These are phyloP conservation scores for Nothura maculosa DNA, from an alignment of 2,797 vertebrate species.

Conservation along the genomic window DNA sequence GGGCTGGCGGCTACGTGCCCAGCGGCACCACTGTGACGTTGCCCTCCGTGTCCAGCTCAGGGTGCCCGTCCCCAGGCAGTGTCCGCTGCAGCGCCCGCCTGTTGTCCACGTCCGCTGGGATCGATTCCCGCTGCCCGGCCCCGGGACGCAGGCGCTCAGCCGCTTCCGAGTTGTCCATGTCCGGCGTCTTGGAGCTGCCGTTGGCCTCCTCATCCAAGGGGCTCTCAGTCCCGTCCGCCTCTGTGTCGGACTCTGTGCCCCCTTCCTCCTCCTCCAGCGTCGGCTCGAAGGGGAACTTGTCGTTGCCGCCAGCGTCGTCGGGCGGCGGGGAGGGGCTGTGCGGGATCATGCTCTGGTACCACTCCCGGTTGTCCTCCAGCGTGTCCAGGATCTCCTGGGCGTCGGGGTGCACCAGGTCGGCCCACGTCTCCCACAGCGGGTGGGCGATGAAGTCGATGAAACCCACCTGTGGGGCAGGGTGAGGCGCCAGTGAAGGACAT, in stretches of 20 bases:
- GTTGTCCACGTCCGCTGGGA: conserved; percentile 35
- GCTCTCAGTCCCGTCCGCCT: conserved; percentile 82
- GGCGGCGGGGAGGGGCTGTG: conserved; percentile 87
- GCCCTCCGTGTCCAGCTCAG: conserved; percentile 76
- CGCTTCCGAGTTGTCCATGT: conserved; percentile 53
- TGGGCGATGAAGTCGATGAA: conserved; percentile 96
- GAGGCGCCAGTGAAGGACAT: too few relatives aligned
- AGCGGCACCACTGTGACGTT: conserved; percentile 77
- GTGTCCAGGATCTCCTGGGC: conserved; percentile 94
- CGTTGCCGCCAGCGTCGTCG: conserved; percentile 38
- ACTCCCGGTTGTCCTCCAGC: conserved; percentile 93
- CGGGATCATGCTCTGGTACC: conserved; percentile 96
- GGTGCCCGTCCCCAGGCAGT: background rate
- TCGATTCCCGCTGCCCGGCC: background rate
- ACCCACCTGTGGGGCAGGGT: conserved; percentile 82
- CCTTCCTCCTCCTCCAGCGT: conserved; percentile 88
- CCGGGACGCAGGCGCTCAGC: conserved; percentile 57
- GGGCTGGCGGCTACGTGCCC: conserved; percentile 78
- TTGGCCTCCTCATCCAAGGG: conserved; percentile 83
- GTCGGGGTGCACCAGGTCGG: conserved; percentile 92
- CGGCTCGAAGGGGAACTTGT: conserved; percentile 91
- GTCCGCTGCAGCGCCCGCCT: background rate
- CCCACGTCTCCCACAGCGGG: conserved; percentile 96
- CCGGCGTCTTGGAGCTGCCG: conserved; percentile 66
- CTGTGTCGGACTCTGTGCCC: conserved; percentile 75